Base-by-base conservation (phyloP, 37 sponge, comb jelly and placozoan genomes). In the Mnemiopsis leidyi region DNA sequence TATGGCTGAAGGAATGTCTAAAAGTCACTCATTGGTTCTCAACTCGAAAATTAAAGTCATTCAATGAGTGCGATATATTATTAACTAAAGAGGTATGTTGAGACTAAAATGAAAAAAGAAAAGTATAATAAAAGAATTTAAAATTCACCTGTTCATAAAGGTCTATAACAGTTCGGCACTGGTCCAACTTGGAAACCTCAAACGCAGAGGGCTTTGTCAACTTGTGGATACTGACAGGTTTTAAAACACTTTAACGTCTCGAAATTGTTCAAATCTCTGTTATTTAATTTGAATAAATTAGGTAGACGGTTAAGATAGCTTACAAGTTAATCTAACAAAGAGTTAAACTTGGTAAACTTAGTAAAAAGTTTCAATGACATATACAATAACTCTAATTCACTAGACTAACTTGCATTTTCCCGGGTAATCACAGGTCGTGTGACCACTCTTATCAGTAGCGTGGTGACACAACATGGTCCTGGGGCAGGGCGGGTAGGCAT, bases 111-210 rank as follows among this genome's bases (percentile, higher is more conserved):
- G n/a, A n/a, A n/a, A n/a, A n/a, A n/a, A n/a, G n/a, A n/a, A n/a
- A n/a, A n/a, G n/a, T n/a, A n/a, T n/a, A n/a, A n/a, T n/a, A n/a
- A n/a, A n/a, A n/a, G 76, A 73, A 26, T 73, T 28, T 21, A 73
- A 73, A 21, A 26, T 21, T 79, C 1, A 85, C 90, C 90, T 85
- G 90, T 39, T 85, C 36, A 25, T 85, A 85, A 3, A 85, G 61
- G 36, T 85, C 90, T 1, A 85, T 85, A 0, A 85, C 90, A 40
- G 61, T 85, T 36, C 90, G 40, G 39, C 90, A 85, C 29, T 85
- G 36, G 36, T 85, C 90, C 48, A 85, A 29, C 48, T 85, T 85
- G 0, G 90, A 85, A 13, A 85, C 90, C 23, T 85, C 90, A 85
- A 85, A 85, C 39, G 90, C 90, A 1, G 90, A 85, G 28, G 90